Percentiles rank a stretch among this genome's conserved stretches.
Evolutionary conservation across 2,113 vertebrate species (phyloP).

Genomic region (Tapirus terrestris): DNA sequence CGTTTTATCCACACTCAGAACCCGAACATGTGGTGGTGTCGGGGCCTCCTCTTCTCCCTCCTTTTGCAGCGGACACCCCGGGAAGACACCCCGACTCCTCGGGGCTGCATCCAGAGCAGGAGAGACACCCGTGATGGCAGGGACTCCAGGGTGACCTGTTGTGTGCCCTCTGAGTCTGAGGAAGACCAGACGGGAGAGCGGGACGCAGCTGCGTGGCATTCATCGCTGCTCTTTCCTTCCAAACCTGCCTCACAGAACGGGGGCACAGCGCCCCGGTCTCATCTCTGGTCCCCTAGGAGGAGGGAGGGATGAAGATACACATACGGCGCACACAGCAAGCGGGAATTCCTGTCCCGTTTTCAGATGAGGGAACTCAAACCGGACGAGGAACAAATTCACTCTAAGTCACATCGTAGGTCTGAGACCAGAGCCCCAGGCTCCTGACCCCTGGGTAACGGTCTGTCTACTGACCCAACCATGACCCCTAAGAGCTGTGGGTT

Average conservation of each 20-base stretch:
- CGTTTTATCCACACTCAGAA: background rate
- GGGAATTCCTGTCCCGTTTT: background rate
- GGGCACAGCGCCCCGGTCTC: rapidly evolving
- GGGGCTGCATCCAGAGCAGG: background rate
- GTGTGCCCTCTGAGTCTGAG: background rate
- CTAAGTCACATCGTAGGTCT: background rate
- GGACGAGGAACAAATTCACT: background rate
- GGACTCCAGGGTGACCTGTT: background rate
- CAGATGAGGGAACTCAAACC: background rate
- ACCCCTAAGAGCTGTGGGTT: background rate
- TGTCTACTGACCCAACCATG: background rate
- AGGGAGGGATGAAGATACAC: background rate
- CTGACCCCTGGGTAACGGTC: background rate
- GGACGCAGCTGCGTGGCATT: background rate
- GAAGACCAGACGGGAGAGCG: background rate
- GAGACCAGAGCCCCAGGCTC: background rate
- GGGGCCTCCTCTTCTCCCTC: background rate
- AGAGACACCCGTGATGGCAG: background rate
- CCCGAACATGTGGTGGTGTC: background rate
- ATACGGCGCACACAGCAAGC: rapidly evolving
- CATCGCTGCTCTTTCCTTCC: background rate
- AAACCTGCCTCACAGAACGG: rapidly evolving
- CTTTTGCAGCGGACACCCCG: background rate
- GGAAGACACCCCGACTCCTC: background rate
- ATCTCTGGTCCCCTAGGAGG: background rate